Evolutionary conservation across 2,888 invertebrate species (phyloP).

Genomic region (Leucozona laternaria): DNA sequence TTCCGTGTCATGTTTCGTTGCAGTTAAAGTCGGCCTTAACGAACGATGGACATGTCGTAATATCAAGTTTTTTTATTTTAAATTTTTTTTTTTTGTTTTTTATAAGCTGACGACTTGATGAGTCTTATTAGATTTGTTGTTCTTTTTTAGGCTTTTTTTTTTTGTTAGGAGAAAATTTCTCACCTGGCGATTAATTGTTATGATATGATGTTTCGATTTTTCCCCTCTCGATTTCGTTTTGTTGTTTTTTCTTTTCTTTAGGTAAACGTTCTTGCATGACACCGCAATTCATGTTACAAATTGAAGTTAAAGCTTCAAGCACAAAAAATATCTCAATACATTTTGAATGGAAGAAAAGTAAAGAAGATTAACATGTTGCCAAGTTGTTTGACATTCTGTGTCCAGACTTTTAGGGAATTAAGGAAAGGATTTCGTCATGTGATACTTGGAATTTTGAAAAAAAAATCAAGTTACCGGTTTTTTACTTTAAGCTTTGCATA

Average conservation of each 20-base stretch:
- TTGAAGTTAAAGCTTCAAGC: slow-evolving; percentile 37
- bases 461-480: not conserved
- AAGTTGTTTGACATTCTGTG: slow-evolving; percentile 32
- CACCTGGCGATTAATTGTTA: slow-evolving; percentile 57
- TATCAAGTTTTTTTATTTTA: slow-evolving; percentile 21
- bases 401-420: not conserved
- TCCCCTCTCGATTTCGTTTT: not conserved
- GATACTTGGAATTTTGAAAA: slow-evolving; percentile 3
- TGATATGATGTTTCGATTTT: slow-evolving; percentile 49
- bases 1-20: slow-evolving; percentile 31
- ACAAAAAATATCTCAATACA: not conserved
- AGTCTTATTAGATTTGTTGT: slow-evolving; percentile 45
- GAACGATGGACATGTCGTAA: not conserved
- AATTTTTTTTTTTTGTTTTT: not conserved
- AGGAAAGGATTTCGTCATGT: slow-evolving; percentile 25
- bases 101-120: slow-evolving; percentile 42
- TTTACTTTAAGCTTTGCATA: not conserved
- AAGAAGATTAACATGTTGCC: slow-evolving; percentile 37
- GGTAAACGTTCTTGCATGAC: slow-evolving; percentile 53
- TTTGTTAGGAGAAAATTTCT: slow-evolving; percentile 18
- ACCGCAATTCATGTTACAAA: slow-evolving; percentile 32
- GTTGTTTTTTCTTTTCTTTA: slow-evolving; percentile 2
- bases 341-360: not conserved
- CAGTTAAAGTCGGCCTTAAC: not conserved
- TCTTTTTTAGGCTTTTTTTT: not conserved